Conservation (phyloP, 1,140 invertebrate genomes). For the Euwallacea fornicatus region DNA sequence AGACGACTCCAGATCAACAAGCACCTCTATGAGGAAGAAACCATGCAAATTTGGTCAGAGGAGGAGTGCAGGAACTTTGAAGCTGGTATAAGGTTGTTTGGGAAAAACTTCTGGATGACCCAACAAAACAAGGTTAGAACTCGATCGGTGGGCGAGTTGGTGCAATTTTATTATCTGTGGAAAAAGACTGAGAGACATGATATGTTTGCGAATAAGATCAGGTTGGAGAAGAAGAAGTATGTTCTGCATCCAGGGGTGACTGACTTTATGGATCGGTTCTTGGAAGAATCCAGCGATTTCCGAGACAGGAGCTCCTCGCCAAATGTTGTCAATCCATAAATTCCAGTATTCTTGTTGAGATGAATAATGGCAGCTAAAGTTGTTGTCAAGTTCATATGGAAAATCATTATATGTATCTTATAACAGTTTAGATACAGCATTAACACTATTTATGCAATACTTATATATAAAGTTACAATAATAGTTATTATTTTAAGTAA, state of each 20-base stretch:
- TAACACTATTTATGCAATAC: too few species aligned
- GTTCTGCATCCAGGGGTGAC: slow-evolving; percentile 78
- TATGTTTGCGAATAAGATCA: slow-evolving; percentile 79
- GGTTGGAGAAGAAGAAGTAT: slow-evolving; percentile 84
- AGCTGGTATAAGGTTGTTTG: slow-evolving; percentile 84
- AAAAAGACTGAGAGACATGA: slow-evolving; percentile 97
- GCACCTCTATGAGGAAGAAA: slow-evolving; percentile 62
- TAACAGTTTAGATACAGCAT: too few species aligned
- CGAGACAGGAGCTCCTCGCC: slow-evolving; percentile 55
- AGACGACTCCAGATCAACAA: slow-evolving; percentile 71
- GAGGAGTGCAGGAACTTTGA: slow-evolving; percentile 97
- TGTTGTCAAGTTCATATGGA: too few species aligned
- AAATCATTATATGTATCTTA: too few species aligned
- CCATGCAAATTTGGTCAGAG: slow-evolving; percentile 89
- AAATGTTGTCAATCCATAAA: slow-evolving; percentile 40
- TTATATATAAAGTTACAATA: too few species aligned
- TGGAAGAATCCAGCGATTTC: slow-evolving; percentile 59
- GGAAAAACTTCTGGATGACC: slow-evolving; percentile 94
- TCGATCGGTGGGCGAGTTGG: slow-evolving; percentile 89
- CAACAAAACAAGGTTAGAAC: slow-evolving; percentile 91
- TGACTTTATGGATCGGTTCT: slow-evolving; percentile 68
- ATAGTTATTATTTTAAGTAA: too few species aligned
- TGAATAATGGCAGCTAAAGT: too few species aligned
- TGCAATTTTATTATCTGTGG: slow-evolving; percentile 98
- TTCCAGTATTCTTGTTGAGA: neutral